Base-by-base conservation (phyloP, 2,113 vertebrate genomes). In the Macquaria ambigua region DNA sequence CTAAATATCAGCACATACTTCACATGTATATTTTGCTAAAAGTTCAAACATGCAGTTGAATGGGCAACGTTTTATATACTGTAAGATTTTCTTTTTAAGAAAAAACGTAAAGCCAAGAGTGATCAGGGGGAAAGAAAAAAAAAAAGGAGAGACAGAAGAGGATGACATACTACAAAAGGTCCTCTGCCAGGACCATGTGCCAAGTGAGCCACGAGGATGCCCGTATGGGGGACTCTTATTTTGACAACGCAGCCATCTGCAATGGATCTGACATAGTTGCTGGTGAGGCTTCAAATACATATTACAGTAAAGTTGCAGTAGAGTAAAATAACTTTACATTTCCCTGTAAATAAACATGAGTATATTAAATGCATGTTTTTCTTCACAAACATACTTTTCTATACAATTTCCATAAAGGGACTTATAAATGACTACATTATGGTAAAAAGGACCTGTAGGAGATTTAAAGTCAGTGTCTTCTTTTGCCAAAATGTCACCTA, bases 181-280 rank as follows among this genome's bases (percentile, higher is more conserved):
- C 55, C 12, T 81, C 39, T 74, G 52, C 64, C 25, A 58, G 48
- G 6, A 81, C 53, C 41, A n/a, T 37, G 73, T 77, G 77, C 55
- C 61, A 77, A 81, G 46, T 76, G 70, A 82, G 28, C 39, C 0
- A 0, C 8, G 16, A 80, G 61, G 71, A 59, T 61, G 52, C 25
- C 20, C 61, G 68, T 61, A 67, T 31, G 59, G 52, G 20, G 0
- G 0, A 41, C 52, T 31, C 72, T 69, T 63, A 55, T 78, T 71
- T 83, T 83, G 59, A 81, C 34, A 64, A 14, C 1, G n/a, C 48
- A 56, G 20, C 46, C 43, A 16, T 25, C 50, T 43, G 58, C 46
- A 52, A 7, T 10, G 16, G 11, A 41, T 4, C 63, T 43, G 11
- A 63, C 37, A 71, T 16, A 64, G 48, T 73, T 82, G 34, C 21